A percentile compares a stretch with the other conserved stretches of the same genome.
These are phyloP conservation scores for Linyphia triangularis DNA, from an alignment of 2,888 invertebrate genomes.

Conservation along the genomic window DNA sequence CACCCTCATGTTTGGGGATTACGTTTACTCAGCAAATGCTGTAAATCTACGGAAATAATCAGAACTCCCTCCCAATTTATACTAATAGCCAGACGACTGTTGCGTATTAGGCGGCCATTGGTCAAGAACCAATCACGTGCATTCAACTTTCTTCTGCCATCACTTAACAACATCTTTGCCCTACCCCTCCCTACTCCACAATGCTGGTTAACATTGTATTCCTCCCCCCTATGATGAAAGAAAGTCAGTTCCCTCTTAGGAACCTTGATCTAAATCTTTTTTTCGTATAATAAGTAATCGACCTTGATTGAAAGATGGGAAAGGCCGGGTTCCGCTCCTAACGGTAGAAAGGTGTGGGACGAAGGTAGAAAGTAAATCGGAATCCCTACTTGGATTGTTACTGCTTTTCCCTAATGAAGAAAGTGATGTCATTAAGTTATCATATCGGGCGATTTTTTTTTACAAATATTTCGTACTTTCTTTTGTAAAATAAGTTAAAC, in stretches of 20 bases:
- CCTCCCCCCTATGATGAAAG: conserved; percentile 17
- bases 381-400: not conserved
- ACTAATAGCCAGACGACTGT: conserved; percentile 37
- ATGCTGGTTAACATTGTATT: not conserved
- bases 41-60: conserved; percentile 14
- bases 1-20: conserved; percentile 70
- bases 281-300: conserved; percentile 60
- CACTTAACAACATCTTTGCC: conserved; percentile 25
- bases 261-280: conserved; percentile 73
- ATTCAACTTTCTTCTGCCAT: conserved; percentile 44
- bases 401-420: conserved; percentile 34
- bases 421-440: conserved; percentile 1
- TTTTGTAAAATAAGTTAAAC: not conserved
- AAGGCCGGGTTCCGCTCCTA: conserved; percentile 42
- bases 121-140: conserved; percentile 68
- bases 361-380: not conserved
- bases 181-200: not conserved
- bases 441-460: not conserved
- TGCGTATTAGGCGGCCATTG: conserved; percentile 64
- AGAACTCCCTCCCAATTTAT: conserved; percentile 55
- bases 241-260: conserved; percentile 36
- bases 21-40: conserved; percentile 16
- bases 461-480: not conserved
- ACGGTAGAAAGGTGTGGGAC: conserved; percentile 55
- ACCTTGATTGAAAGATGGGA: conserved; percentile 65